A percentile compares a stretch with the other conserved stretches of the same genome.
Conservation (phyloP, 30 jellyfish, hydroid and myxozoan species). For the Aurelia sp. region DNA sequence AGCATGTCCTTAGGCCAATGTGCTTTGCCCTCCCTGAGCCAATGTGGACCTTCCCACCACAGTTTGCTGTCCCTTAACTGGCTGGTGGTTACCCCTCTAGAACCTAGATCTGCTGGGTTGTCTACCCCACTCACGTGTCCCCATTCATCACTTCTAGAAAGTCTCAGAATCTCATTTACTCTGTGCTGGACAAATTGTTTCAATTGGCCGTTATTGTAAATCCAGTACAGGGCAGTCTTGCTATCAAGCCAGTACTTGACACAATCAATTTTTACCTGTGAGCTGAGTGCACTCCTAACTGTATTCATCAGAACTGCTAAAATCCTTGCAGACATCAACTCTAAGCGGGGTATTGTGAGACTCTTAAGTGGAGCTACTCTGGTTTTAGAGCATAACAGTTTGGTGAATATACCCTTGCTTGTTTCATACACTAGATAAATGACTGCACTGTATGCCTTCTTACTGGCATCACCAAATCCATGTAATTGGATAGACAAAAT, state of each 20-base stretch:
- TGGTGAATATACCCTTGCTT: too few species aligned
- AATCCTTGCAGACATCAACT: neutral
- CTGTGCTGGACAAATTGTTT: too few species aligned
- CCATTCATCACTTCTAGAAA: slow-evolving; percentile 30
- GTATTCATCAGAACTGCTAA: slow-evolving; percentile 1
- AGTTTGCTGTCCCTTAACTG: neutral
- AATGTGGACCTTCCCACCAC: slow-evolving; percentile 38
- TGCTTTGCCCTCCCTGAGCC: slow-evolving; percentile 21
- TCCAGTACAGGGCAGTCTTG: too few species aligned
- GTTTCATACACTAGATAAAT: too few species aligned
- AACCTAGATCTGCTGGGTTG: slow-evolving; percentile 61
- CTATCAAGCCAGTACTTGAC: too few species aligned
- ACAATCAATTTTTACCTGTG: neutral
- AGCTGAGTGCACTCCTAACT: neutral
- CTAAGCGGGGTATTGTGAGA: too few species aligned
- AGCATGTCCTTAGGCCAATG: slow-evolving; percentile 16
- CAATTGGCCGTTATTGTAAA: neutral
- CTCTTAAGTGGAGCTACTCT: neutral
- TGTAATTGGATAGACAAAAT: too few species aligned
- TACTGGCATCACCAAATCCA: too few species aligned
- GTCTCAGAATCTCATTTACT: too few species aligned
- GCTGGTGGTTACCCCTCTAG: slow-evolving; percentile 16
- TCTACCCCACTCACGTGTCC: slow-evolving; percentile 38
- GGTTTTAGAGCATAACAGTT: too few species aligned
- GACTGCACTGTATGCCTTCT: too few species aligned